Percentiles rank a stretch among this genome's conserved stretches.
Conservation (phyloP, 2,888 invertebrate genomes). For the Onthophagus sagittarius region DNA sequence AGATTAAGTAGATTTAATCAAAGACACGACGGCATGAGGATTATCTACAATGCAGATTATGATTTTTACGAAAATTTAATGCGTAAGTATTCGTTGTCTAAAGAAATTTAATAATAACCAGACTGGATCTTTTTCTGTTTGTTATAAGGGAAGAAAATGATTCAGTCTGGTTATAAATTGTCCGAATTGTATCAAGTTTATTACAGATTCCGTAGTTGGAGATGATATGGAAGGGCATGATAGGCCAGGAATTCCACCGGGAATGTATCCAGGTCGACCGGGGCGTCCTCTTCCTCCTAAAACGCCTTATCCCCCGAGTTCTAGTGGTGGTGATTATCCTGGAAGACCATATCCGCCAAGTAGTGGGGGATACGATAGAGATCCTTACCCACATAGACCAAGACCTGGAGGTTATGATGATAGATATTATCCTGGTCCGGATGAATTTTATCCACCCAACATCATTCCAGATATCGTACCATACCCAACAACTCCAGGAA, state of each 20-base stretch:
- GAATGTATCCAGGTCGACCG: slow-evolving; percentile 19
- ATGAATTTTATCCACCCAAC: slow-evolving; percentile 16
- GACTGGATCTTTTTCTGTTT: neutral
- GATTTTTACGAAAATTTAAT: slow-evolving; percentile 91
- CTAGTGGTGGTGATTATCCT: slow-evolving; percentile 20
- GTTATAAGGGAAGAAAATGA: neutral
- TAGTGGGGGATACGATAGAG: slow-evolving; percentile 27
- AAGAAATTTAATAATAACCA: neutral
- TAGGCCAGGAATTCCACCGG: slow-evolving; percentile 26
- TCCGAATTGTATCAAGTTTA: slow-evolving; percentile 28
- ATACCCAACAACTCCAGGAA: slow-evolving; percentile 19
- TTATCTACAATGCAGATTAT: slow-evolving; percentile 87
- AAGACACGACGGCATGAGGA: slow-evolving; percentile 74
- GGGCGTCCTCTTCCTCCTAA: slow-evolving; percentile 23
- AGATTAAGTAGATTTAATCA: slow-evolving; percentile 82
- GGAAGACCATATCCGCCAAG: slow-evolving; percentile 22
- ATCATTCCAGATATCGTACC: slow-evolving; percentile 19
- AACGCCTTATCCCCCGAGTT: slow-evolving; percentile 26
- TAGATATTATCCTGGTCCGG: slow-evolving; percentile 13
- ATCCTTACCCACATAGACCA: slow-evolving; percentile 24
- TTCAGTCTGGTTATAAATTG: neutral
- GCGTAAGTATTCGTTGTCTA: slow-evolving; percentile 61
- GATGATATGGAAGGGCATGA: slow-evolving; percentile 31
- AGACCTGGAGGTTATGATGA: slow-evolving; percentile 29
- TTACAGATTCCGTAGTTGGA: slow-evolving; percentile 48